Base-by-base conservation (phyloP, 2,797 vertebrate genomes). In the Thunnus albacares region DNA sequence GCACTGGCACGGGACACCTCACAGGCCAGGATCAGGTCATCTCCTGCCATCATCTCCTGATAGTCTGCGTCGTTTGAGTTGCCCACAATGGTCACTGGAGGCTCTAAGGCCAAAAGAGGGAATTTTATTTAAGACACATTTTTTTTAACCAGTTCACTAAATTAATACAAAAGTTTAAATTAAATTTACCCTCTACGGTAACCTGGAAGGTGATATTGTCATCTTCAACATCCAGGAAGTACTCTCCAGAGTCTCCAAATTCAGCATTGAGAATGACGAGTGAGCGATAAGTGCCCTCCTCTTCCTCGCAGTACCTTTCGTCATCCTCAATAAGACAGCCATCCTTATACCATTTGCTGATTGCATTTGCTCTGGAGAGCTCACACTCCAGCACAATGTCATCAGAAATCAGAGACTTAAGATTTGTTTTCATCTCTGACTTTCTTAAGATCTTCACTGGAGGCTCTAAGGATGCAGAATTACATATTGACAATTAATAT, bases 301-400 rank as follows among this genome's bases (percentile, higher is more conserved):
- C 97, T 82, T 99, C 97, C 92, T 98, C 93, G 55, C 93, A 96
- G 76, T 97, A 96, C 12, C 77, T 95, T 71, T 96, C 97, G 0
- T 95, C 95, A 55, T 91, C 96, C n/a, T 93, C 92, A 74, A 99
- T 76, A 14, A 95, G 96, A 83, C 95, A 92, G 68, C 96, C 95
- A 0, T 98, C 93, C 88, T 98, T 99, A 94, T 97, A 98, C 98
- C 98, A 99, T 75, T 96, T 97, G 80, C 96, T 90, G 1, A 93
- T 84, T 3, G 81, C 95, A 0, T 94, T 95, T n/a, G 93, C 79
- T 0, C 95, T 91, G 0, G 98, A 98, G 75, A 99, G 96, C 79
- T 94, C 94, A 77, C 98, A 98, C 78, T 96, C 97, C 87, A 99
- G 90, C 80, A 95, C 96, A 33, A 98, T 93, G 86, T 98, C 97